Conservation (phyloP, 1,140 invertebrate species). For the Seison nebaliae region DNA sequence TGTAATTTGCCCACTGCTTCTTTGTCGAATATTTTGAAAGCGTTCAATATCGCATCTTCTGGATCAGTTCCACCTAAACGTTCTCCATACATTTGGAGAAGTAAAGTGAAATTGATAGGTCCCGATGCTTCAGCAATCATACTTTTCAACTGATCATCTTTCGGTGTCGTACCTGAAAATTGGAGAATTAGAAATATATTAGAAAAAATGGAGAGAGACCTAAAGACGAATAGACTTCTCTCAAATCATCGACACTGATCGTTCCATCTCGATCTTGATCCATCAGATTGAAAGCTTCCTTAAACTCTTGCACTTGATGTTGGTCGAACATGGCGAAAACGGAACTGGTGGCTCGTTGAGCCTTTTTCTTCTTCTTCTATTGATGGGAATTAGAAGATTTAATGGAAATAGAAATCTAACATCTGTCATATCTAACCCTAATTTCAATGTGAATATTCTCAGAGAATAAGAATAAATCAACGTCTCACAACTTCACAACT, state of each 20-base stretch:
- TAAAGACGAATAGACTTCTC: conserved; percentile 12
- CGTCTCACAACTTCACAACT: no score
- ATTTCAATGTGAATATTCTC: no score
- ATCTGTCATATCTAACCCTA: no score
- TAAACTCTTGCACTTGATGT: conserved; percentile 40
- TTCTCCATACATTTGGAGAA: conserved; percentile 62
- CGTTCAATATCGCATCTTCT: conserved; percentile 68
- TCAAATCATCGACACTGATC: conserved; percentile 13
- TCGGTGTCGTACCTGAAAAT: conserved; percentile 38
- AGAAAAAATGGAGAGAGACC: conserved; percentile 6
- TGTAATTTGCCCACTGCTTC: conserved; percentile 26
- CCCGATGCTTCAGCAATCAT: conserved; percentile 65
- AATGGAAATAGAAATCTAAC: no score
- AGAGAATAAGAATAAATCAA: no score
- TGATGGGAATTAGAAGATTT: no score
- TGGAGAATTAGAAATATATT: background rate
- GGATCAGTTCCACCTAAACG: conserved; percentile 42
- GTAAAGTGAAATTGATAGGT: conserved; percentile 77
- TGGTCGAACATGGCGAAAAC: conserved; percentile 24
- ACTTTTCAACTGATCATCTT: conserved; percentile 62
- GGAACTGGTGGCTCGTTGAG: conserved; percentile 22
- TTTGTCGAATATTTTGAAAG: conserved; percentile 71
- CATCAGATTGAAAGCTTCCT: conserved; percentile 35
- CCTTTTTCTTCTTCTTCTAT: conserved; percentile 15
- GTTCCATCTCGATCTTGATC: conserved; percentile 15